Evolutionary conservation across 2,113 vertebrate species (phyloP).

Genomic region (Xyrauchen texanus): DNA sequence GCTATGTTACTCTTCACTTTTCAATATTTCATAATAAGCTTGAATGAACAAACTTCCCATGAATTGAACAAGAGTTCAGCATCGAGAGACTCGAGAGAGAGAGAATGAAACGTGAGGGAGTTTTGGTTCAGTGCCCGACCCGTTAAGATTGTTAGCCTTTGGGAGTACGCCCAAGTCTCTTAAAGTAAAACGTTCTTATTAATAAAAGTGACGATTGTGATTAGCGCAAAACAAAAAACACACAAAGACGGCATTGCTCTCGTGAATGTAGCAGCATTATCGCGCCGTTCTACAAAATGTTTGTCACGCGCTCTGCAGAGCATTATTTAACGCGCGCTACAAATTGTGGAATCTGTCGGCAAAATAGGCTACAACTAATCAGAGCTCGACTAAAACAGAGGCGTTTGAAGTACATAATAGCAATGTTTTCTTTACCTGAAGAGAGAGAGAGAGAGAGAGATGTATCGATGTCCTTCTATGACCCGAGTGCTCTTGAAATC

Average conservation of each 20-base stretch:
- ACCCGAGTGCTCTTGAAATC: slow-evolving; percentile 29
- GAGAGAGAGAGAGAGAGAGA: neutral
- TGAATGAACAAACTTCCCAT: too few relatives aligned
- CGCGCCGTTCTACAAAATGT: neutral
- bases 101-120: neutral
- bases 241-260: too few relatives aligned
- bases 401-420: too few relatives aligned
- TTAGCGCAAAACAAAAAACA: neutral
- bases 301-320: neutral
- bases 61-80: too few relatives aligned
- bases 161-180: too few relatives aligned
- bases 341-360: neutral
- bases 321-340: too few relatives aligned
- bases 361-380: neutral
- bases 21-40: too few relatives aligned
- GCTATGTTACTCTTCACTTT: too few relatives aligned
- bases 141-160: too few relatives aligned
- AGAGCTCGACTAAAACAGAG: neutral
- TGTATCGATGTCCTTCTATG: slow-evolving; percentile 43
- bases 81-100: too few relatives aligned
- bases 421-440: neutral
- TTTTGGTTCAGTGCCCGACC: neutral
- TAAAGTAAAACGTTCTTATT: neutral
- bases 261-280: neutral
- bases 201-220: neutral